Conservation (phyloP, 2,888 invertebrate genomes). For the Drosophila percnosoma region DNA sequence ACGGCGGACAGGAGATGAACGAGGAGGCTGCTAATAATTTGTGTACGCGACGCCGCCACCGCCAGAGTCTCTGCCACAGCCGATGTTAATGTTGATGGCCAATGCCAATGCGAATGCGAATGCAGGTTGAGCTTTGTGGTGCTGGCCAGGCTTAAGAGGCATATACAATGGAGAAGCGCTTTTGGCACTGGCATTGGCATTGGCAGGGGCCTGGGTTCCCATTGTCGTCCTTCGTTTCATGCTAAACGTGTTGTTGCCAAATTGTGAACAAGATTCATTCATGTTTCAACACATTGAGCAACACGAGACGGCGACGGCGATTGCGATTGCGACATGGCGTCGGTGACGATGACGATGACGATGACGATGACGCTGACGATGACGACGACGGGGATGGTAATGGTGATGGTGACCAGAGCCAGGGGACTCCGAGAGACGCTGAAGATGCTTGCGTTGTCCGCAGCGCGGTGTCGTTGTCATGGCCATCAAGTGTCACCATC, state of each 20-base stretch:
- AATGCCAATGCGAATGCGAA: conserved; percentile 12
- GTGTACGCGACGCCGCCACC: conserved; percentile 73
- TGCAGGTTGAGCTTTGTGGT: conserved; percentile 32
- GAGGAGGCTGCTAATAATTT: conserved; percentile 75
- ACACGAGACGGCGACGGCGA: conserved; percentile 51
- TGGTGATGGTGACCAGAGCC: neutral
- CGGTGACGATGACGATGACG: neutral
- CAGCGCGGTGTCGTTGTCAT: conserved; percentile 48
- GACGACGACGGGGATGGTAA: too few species aligned
- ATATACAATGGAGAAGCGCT: conserved; percentile 33
- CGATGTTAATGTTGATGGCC: conserved; percentile 12
- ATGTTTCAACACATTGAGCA: conserved; percentile 82
- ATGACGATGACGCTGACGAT: too few species aligned
- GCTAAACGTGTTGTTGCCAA: conserved; percentile 82
- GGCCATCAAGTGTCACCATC: conserved; percentile 48
- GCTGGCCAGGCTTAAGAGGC: conserved; percentile 25
- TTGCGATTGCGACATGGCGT: neutral
- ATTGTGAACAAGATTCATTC: conserved; percentile 83
- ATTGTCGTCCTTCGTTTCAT: conserved; percentile 73
- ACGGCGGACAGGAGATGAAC: conserved; percentile 22
- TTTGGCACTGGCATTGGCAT: conserved; percentile 47
- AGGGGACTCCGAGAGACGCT: neutral
- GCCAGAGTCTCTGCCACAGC: neutral
- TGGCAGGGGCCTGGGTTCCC: conserved; percentile 20
- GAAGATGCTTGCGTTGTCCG: conserved; percentile 25